Evolutionary conservation across 2,797 vertebrate genomes (phyloP).

Genomic region (Peromyscus nudipes): DNA sequence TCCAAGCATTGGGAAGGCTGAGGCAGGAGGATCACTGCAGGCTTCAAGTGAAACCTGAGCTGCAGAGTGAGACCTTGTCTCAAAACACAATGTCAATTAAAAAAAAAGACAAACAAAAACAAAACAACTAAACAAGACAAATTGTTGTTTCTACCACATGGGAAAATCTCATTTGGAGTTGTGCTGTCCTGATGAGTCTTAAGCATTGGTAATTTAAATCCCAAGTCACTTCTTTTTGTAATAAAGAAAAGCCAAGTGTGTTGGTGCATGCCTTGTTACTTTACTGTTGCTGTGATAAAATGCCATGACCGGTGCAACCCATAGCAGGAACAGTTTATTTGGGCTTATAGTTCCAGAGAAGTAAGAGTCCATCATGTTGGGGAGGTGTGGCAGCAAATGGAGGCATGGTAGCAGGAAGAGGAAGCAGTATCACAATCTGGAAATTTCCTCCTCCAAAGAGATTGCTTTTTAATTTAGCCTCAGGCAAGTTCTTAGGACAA

Average conservation of each 20-base stretch:
- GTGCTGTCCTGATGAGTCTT: neutral
- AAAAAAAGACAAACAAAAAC: neutral
- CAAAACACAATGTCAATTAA: neutral
- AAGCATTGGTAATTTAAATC: neutral
- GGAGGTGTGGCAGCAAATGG: too few relatives aligned
- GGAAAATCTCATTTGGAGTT: neutral
- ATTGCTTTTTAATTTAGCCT: neutral
- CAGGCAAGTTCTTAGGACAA: neutral
- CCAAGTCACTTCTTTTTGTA: neutral
- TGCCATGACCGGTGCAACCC: neutral
- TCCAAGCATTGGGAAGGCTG: neutral
- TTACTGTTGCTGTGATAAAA: neutral
- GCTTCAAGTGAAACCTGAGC: neutral
- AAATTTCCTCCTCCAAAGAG: neutral
- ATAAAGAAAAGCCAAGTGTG: neutral
- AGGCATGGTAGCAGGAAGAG: neutral
- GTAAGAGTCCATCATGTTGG: neutral
- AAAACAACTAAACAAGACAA: neutral
- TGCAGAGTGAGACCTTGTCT: neutral
- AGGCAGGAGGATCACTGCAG: neutral
- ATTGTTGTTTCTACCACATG: neutral
- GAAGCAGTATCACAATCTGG: too few relatives aligned
- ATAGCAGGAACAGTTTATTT: neutral
- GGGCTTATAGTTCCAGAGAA: neutral
- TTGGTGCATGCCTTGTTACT: neutral